A percentile compares a stretch with the other conserved stretches of the same genome.
These are phyloP conservation scores for Drosophila mimica DNA, from an alignment of 2,888 invertebrate genomes.

Conservation along the genomic window DNA sequence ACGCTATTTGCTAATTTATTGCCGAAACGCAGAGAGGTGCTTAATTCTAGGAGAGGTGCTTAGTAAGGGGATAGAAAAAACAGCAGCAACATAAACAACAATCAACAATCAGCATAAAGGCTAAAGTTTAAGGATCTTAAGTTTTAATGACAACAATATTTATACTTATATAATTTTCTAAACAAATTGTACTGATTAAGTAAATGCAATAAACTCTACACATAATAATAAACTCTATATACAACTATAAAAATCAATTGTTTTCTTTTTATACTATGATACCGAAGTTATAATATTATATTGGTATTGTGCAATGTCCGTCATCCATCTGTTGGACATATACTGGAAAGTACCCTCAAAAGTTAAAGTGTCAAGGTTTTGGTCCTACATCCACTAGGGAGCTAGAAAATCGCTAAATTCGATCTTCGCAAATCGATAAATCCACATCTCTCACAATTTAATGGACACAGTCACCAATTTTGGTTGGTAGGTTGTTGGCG, in stretches of 20 bases:
- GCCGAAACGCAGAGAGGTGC: conserved; percentile 67
- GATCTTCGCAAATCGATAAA: too few species aligned
- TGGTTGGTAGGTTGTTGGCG: too few species aligned
- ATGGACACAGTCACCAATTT: too few species aligned
- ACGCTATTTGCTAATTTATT: conserved; percentile 47
- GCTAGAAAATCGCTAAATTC: too few species aligned
- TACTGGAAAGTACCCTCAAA: too few species aligned
- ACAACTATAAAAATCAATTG: conserved; percentile 41
- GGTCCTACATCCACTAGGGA: too few species aligned
- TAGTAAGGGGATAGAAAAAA: conserved; percentile 28
- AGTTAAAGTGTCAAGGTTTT: too few species aligned
- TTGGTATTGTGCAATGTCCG: too few species aligned
- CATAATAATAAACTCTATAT: conserved; percentile 68
- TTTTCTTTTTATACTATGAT: background rate
- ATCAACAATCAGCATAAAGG: conserved; percentile 32
- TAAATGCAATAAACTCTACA: conserved; percentile 76
- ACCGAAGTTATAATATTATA: too few species aligned
- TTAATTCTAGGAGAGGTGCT: conserved; percentile 61
- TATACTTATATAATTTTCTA: conserved; percentile 64
- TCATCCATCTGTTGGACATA: too few species aligned
- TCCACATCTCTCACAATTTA: too few species aligned
- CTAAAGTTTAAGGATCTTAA: conserved; percentile 47
- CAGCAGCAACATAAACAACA: conserved; percentile 19
- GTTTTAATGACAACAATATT: conserved; percentile 30
- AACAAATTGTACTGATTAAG: conserved; percentile 84